A percentile compares a stretch with the other conserved stretches of the same genome.
phyloP scores from a whole-genome alignment of 2,888 invertebrate species.

The Coelopa pilipes region DNA sequence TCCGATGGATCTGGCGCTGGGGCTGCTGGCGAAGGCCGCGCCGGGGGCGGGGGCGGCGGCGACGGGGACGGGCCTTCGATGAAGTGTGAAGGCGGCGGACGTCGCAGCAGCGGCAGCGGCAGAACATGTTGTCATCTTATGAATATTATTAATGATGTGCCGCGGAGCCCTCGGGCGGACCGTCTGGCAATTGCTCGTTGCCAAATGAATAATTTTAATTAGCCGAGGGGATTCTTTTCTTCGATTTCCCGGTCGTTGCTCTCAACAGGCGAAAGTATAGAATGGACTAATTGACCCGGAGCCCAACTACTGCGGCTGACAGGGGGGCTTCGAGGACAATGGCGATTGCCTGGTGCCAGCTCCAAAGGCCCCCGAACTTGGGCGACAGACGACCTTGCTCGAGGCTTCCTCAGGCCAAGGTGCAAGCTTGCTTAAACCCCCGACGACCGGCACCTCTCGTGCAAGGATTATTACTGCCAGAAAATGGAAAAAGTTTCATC shows the following conservation, averaged over 20 bases:
- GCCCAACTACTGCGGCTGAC: too few relatives aligned
- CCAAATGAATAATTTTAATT: slow-evolving; percentile 32
- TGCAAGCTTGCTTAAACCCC: not conserved
- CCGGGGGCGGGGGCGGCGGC: not conserved
- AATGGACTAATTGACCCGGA: too few relatives aligned
- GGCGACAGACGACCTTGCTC: too few relatives aligned
- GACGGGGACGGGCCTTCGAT: slow-evolving; percentile 3
- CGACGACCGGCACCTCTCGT: not conserved
- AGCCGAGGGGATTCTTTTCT: not conserved
- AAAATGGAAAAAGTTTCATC: slow-evolving; percentile 26
- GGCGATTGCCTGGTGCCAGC: too few relatives aligned
- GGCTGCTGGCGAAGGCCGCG: not conserved
- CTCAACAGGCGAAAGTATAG: too few relatives aligned
- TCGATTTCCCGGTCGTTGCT: not conserved
- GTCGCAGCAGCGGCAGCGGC: slow-evolving; percentile 24
- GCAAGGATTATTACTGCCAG: not conserved
- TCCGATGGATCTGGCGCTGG: not conserved
- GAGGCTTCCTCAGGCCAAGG: too few relatives aligned
- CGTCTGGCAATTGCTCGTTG: not conserved
- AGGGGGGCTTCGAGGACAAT: too few relatives aligned
- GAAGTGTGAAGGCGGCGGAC: slow-evolving; percentile 31
- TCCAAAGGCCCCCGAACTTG: too few relatives aligned
- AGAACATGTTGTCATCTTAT: slow-evolving; percentile 28
- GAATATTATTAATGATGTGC: slow-evolving; percentile 30
- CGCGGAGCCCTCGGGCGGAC: not conserved